These are phyloP conservation scores for Archips xylosteana DNA, from an alignment of 2,888 invertebrate species.

Conservation along the genomic window DNA sequence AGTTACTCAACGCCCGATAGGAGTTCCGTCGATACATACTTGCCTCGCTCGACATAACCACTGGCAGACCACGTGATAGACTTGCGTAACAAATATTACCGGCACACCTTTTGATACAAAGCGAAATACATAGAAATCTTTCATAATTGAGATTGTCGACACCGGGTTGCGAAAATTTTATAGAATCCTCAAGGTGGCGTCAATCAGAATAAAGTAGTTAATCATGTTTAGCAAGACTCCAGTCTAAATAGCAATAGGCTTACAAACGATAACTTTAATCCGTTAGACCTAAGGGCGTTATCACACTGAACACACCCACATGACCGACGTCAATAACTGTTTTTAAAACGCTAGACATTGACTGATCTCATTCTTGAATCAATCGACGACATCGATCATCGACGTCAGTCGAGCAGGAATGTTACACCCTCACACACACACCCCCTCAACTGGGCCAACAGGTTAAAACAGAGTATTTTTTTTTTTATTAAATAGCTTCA, in stretches of 20 bases:
- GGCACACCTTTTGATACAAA: constrained; percentile 75
- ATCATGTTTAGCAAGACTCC: background rate
- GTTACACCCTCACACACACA: background rate
- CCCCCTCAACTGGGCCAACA: background rate
- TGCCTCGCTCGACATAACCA: constrained; percentile 70
- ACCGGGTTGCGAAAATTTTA: constrained; percentile 64
- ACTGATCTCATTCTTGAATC: background rate
- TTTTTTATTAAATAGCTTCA: background rate
- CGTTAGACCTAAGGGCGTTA: background rate
- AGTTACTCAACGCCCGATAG: constrained; percentile 82
- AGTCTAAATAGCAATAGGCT: background rate
- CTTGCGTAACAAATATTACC: constrained; percentile 77
- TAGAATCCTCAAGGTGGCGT: constrained; percentile 29
- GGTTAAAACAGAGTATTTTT: background rate
- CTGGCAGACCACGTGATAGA: constrained; percentile 76
- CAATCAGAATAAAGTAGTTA: background rate
- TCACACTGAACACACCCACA: background rate
- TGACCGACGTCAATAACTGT: background rate
- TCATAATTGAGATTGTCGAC: constrained; percentile 73
- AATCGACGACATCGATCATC: background rate
- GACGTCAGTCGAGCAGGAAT: background rate
- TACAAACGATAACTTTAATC: background rate
- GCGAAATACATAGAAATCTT: constrained; percentile 76
- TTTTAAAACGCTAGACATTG: background rate
- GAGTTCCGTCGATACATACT: constrained; percentile 79